Conservation (phyloP, 2,797 vertebrate species). For the Labeo calbasu region DNA sequence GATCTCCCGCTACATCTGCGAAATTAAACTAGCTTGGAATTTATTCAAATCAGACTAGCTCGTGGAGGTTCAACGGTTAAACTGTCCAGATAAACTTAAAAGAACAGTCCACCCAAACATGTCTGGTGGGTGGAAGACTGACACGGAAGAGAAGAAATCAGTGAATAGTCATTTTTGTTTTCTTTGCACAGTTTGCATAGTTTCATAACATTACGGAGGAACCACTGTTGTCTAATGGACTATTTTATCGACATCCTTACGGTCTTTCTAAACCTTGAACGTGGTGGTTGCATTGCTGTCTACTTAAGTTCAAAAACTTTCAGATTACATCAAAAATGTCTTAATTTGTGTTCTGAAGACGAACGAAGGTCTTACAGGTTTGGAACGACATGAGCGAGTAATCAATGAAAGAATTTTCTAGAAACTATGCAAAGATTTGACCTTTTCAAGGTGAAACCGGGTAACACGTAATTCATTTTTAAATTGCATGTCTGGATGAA, state of each 20-base stretch:
- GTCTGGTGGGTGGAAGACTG: too few species aligned
- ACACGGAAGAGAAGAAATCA: too few species aligned
- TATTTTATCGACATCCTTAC: too few species aligned
- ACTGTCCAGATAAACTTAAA: background rate
- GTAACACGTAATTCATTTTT: background rate
- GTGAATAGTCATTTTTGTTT: too few species aligned
- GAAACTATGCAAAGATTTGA: background rate
- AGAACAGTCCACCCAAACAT: background rate
- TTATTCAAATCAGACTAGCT: conserved; percentile 15
- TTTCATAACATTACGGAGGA: too few species aligned
- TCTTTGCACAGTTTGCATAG: too few species aligned
- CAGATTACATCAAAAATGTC: too few species aligned
- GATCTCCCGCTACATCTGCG: conserved; percentile 43
- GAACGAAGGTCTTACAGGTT: background rate
- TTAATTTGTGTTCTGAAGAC: background rate
- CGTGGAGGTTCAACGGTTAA: background rate
- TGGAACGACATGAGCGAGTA: background rate
- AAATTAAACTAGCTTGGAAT: conserved; percentile 60
- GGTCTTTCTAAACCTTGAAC: too few species aligned
- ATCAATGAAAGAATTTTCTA: background rate
- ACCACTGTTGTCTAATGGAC: too few species aligned
- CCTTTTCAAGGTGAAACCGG: conserved; percentile 1
- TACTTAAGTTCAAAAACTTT: too few species aligned
- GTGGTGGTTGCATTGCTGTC: too few species aligned
- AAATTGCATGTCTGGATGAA: background rate